Evolutionary conservation across 2,113 vertebrate genomes (phyloP).

Genomic region (Leucoraja erinaceus): DNA sequence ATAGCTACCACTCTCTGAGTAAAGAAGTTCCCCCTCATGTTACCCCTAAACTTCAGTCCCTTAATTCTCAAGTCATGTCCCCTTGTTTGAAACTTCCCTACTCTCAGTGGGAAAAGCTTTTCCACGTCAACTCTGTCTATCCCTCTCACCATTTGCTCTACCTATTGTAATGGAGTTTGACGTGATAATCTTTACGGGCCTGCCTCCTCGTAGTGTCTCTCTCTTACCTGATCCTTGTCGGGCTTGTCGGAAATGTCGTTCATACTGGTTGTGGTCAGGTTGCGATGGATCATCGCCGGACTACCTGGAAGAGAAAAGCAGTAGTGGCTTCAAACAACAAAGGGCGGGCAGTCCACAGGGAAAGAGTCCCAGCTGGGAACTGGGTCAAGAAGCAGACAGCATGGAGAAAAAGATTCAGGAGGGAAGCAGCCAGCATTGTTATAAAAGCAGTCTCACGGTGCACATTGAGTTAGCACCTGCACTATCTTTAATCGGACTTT

Average conservation of each 20-base stretch:
- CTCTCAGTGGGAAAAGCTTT: too few species aligned
- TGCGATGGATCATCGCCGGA: constrained; percentile 74
- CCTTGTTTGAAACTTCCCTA: too few species aligned
- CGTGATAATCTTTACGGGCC: too few species aligned
- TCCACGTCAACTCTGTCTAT: too few species aligned
- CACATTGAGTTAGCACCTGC: background rate
- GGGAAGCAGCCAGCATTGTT: background rate
- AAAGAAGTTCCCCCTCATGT: too few species aligned
- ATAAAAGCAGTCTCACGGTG: background rate
- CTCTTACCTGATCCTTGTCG: constrained; percentile 83
- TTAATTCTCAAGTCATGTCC: too few species aligned
- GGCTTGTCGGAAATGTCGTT: constrained; percentile 96
- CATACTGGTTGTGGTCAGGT: constrained; percentile 82
- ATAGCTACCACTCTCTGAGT: too few species aligned
- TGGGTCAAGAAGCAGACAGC: background rate
- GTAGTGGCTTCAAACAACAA: background rate
- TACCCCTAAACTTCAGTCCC: too few species aligned
- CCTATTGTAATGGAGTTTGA: too few species aligned
- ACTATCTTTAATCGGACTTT: background rate
- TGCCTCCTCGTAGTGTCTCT: too few species aligned
- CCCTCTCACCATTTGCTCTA: too few species aligned
- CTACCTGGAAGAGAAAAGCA: constrained; percentile 17
- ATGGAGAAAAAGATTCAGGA: background rate
- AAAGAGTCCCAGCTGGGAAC: constrained; percentile 36
- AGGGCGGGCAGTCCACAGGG: background rate